These are phyloP conservation scores for Enteromius mattozi DNA, from an alignment of 2,797 vertebrate genomes.

Conservation along the genomic window DNA sequence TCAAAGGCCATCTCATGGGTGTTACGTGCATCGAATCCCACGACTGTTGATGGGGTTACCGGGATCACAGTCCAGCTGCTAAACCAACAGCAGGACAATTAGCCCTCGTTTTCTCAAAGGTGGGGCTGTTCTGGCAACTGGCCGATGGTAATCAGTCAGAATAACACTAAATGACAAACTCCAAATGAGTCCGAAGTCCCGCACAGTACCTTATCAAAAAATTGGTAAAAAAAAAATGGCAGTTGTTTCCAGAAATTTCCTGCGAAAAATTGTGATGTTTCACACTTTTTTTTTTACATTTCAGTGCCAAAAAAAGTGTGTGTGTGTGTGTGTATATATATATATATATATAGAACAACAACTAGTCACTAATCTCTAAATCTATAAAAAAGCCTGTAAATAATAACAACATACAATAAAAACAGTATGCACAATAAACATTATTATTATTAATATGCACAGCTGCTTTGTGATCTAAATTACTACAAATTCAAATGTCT, in stretches of 20 bases:
- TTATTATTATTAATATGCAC: neutral
- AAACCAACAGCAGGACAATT: conserved; percentile 43
- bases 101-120: conserved; percentile 33
- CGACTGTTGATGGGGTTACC: conserved; percentile 12
- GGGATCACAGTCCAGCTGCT: conserved; percentile 33
- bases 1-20: conserved; percentile 44
- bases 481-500: neutral
- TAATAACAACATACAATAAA: neutral
- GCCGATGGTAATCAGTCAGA: conserved; percentile 24
- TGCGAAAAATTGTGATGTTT: neutral
- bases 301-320: neutral
- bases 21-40: conserved; percentile 29
- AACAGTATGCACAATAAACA: neutral
- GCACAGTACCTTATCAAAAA: neutral
- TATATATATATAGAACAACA: neutral
- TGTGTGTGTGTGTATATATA: neutral
- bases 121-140: conserved; percentile 28
- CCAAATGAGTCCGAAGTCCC: conserved; percentile 10
- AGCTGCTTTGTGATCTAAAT: neutral
- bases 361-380: neutral
- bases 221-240: neutral
- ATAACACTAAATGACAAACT: conserved; percentile 21
- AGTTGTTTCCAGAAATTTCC: conserved; percentile 13
- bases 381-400: neutral
- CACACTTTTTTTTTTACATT: neutral